Conservation (phyloP, 1,140 invertebrate species). For the Drosophila orena region DNA sequence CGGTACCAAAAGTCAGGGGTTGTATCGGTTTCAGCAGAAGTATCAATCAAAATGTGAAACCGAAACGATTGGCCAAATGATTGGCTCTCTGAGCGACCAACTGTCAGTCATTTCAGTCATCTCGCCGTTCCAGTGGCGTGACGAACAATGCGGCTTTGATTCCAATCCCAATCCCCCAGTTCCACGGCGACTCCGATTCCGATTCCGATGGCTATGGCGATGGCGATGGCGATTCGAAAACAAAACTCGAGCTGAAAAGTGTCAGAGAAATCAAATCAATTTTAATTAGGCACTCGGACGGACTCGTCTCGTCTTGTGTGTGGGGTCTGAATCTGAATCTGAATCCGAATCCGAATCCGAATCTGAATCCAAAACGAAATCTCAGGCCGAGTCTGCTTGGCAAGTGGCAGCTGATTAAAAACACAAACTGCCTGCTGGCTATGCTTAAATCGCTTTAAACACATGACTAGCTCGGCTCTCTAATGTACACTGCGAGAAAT, state of each 20-base stretch:
- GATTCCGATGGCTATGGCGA: too few species aligned
- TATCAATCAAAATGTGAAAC: slow-evolving; percentile 83
- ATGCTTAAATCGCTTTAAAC: slow-evolving; percentile 62
- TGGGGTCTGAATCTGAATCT: slow-evolving; percentile 30
- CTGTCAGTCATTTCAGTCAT: slow-evolving; percentile 27
- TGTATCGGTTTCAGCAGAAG: slow-evolving; percentile 79
- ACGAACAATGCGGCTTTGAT: slow-evolving; percentile 80
- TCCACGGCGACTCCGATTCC: neutral
- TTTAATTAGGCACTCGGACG: slow-evolving; percentile 72
- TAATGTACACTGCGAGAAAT: slow-evolving; percentile 23
- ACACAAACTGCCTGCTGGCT: slow-evolving; percentile 68
- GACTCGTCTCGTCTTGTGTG: slow-evolving; percentile 41
- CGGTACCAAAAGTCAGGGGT: slow-evolving; percentile 5
- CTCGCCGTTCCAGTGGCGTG: slow-evolving; percentile 57
- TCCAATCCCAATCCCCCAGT: slow-evolving; percentile 18
- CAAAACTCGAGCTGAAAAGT: slow-evolving; percentile 60
- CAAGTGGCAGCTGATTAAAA: slow-evolving; percentile 80
- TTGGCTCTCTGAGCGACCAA: slow-evolving; percentile 47
- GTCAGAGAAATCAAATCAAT: slow-evolving; percentile 83
- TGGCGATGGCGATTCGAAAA: slow-evolving; percentile 4
- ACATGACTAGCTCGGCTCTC: slow-evolving; percentile 37
- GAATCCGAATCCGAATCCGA: too few species aligned
- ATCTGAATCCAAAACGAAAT: too few species aligned
- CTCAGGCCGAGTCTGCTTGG: slow-evolving; percentile 17
- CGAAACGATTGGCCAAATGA: slow-evolving; percentile 78